phyloP scores from a whole-genome alignment of 2,888 invertebrate species.

The Oegoconia quadripuncta region DNA sequence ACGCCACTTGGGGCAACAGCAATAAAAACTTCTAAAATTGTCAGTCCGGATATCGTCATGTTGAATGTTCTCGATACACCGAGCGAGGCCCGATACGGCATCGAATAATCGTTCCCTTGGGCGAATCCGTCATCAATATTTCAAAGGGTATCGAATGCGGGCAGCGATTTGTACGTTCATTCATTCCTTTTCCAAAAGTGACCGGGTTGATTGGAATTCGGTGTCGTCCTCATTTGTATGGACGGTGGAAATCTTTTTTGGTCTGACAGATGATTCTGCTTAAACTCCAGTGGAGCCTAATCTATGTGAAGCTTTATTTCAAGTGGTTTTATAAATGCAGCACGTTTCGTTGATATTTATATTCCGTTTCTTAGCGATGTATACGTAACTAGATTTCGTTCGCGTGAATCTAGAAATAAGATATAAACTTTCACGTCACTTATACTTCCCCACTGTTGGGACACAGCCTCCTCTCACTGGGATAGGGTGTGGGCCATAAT shows the following conservation, averaged over 20 bases:
- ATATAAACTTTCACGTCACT: too few species aligned
- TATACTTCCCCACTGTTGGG: too few species aligned
- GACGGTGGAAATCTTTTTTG: constrained; percentile 1
- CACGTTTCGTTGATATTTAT: not conserved
- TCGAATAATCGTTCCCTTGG: constrained; percentile 54
- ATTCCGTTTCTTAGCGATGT: not conserved
- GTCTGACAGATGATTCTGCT: not conserved
- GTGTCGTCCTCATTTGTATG: constrained; percentile 39
- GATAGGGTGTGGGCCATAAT: too few species aligned
- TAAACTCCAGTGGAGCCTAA: not conserved
- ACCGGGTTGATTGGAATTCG: constrained; percentile 44
- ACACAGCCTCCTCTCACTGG: too few species aligned
- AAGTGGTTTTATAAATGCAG: constrained; percentile 2
- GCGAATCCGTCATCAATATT: constrained; percentile 60
- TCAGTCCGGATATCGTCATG: constrained; percentile 37
- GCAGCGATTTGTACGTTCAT: constrained; percentile 43
- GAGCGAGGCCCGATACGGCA: constrained; percentile 42
- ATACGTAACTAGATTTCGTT: too few species aligned
- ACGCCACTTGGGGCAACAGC: constrained; percentile 28
- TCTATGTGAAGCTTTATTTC: not conserved
- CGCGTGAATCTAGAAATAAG: too few species aligned
- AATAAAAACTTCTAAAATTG: constrained; percentile 54
- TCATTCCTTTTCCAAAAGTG: constrained; percentile 37
- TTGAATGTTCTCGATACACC: constrained; percentile 41
- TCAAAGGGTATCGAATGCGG: constrained; percentile 48